A percentile compares a stretch with the other conserved stretches of the same genome.
These are phyloP conservation scores for Larimichthys crocea DNA, from an alignment of 2,113 vertebrate species.

Conservation along the genomic window DNA sequence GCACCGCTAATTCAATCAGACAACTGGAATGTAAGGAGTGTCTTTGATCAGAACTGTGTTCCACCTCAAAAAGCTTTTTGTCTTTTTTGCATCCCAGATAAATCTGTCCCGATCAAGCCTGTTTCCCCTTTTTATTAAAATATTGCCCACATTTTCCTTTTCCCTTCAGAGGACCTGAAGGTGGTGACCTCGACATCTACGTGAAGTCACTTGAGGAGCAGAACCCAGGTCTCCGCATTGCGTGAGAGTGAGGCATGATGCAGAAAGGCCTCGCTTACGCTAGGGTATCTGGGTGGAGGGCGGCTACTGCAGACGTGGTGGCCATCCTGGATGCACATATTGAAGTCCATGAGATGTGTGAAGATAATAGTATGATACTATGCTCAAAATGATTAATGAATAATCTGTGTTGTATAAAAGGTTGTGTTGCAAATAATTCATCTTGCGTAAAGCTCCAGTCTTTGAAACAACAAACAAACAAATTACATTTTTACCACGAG, in stretches of 20 bases:
- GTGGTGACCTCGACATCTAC: conserved; percentile 57
- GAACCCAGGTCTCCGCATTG: conserved; percentile 61
- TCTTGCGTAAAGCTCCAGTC: too few relatives aligned
- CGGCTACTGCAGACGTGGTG: conserved; percentile 82
- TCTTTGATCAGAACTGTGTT: background rate
- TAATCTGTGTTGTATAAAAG: background rate
- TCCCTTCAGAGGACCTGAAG: conserved; percentile 72
- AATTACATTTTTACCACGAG: background rate
- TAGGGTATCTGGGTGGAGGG: conserved; percentile 78
- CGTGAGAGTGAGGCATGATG: conserved; percentile 70
- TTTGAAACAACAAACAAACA: too few relatives aligned
- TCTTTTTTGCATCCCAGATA: background rate
- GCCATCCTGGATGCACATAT: conserved; percentile 86
- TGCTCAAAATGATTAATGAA: background rate
- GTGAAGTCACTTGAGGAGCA: conserved; percentile 56
- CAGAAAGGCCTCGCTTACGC: conserved; percentile 79
- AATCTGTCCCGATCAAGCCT: background rate
- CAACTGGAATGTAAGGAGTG: background rate
- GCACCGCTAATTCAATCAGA: background rate
- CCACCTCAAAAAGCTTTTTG: too few relatives aligned
- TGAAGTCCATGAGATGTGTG: conserved; percentile 84
- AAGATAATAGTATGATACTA: conserved; percentile 16
- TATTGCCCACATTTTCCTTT: background rate
- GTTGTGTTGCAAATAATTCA: background rate
- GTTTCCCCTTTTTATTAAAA: background rate